Base-by-base conservation (phyloP, 1,140 invertebrate genomes). In the Eciton burchellii region DNA sequence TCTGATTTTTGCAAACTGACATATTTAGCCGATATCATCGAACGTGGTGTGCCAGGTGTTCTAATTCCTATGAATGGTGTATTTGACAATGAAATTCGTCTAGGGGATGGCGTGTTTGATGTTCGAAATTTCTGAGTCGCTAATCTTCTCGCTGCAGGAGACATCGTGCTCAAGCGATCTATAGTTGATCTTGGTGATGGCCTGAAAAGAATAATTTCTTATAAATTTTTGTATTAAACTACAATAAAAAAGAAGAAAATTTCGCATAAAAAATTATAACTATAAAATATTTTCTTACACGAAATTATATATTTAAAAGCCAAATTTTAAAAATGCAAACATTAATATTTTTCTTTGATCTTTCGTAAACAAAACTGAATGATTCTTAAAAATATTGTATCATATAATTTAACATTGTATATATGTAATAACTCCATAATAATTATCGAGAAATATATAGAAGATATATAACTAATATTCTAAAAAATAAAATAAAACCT, bases 81-180 rank as follows among this genome's bases (percentile, higher is more conserved):
- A 87, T 93, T 87, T 14, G 85, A 88, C 26, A 89, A 92, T 0
- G 91, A 89, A 84, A 83, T 93, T 92, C 76, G 94, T 83, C 88
- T 91, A 83, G 88, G 94, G 71, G 91, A 94, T 60, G 91, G 95
- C 88, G 89, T 95, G 84, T 93, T 87, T 83, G 95, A 83, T 59
- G 96, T 87, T 5, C 94, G 94, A 9, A 96, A 89, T 88, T 95
- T 95, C 47, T 96, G 94, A 0, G 96, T 95, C 9, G 97, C 97
- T 14, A 99, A 94, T 89, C 96, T 95, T 88, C 97, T 96, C 0
- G 98, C 99, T 11, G 99, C 99, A 12, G 99, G 99, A 16, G 98
- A 99, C 97, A 99, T 98, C 54, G 96, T 96, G 24, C 96, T 96
- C 43, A 99, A 91, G 43, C 98, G 95, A 81, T 99, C 97, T 19